Evolutionary conservation across 2,113 vertebrate species (phyloP).

Genomic region (Vimba vimba): DNA sequence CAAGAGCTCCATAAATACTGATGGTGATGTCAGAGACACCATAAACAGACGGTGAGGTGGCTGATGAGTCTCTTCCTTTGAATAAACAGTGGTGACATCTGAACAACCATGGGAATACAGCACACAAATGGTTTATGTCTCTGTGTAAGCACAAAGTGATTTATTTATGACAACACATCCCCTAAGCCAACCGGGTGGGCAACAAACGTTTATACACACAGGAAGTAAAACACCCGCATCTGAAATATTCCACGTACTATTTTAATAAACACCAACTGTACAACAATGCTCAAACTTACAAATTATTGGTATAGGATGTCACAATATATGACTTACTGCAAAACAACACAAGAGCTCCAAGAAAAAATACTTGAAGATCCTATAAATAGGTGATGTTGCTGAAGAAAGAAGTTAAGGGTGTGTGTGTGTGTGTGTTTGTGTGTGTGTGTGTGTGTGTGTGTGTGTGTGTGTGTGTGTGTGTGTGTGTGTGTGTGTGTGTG

Average conservation of each 20-base stretch:
- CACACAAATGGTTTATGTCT: constrained; percentile 62
- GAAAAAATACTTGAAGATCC: constrained; percentile 14
- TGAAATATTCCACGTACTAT: constrained; percentile 16
- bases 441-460: neutral
- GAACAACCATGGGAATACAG: constrained; percentile 77
- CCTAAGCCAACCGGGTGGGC: constrained; percentile 60
- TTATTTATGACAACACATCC: constrained; percentile 77
- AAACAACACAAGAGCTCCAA: constrained; percentile 24
- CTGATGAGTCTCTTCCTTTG: constrained; percentile 76
- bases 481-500: constrained; percentile 3
- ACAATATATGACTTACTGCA: neutral
- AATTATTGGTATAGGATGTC: neutral
- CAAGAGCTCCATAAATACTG: constrained; percentile 63
- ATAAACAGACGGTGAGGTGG: constrained; percentile 76
- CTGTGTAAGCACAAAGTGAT: constrained; percentile 60
- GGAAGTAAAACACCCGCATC: neutral
- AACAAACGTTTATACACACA: constrained; percentile 9
- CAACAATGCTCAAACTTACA: neutral
- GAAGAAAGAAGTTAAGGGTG: neutral
- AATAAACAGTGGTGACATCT: constrained; percentile 79
- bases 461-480: constrained; percentile 5
- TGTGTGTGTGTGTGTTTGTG: constrained; percentile 7
- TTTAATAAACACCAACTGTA: constrained; percentile 22
- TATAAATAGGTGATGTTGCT: constrained; percentile 39
- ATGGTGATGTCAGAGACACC: constrained; percentile 68